A percentile compares a stretch with the other conserved stretches of the same genome.
These are phyloP conservation scores for Muschampia plurimacula DNA, from an alignment of 2,888 invertebrate genomes.

Conservation along the genomic window DNA sequence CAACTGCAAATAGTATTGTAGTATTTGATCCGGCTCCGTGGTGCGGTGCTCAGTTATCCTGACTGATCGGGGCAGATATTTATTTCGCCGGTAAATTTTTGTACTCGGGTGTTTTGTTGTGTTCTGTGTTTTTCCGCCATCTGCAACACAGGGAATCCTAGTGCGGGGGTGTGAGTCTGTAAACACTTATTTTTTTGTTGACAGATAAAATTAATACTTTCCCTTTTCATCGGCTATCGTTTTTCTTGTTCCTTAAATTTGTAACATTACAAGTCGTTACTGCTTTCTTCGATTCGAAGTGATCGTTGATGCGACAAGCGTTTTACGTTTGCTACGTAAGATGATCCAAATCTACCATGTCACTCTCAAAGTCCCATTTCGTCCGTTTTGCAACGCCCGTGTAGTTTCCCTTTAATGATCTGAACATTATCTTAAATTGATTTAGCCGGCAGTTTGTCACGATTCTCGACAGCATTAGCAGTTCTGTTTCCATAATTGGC, in stretches of 20 bases:
- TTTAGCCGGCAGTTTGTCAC: constrained; percentile 34
- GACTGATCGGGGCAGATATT: too few relatives aligned
- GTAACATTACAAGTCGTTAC: neutral
- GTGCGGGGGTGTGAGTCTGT: too few relatives aligned
- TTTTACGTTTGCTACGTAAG: constrained; percentile 55
- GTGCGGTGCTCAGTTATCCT: too few relatives aligned
- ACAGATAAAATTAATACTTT: neutral
- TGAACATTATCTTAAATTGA: constrained; percentile 40
- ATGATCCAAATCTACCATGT: constrained; percentile 50
- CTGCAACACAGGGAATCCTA: too few relatives aligned
- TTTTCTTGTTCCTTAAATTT: neutral
- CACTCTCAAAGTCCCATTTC: constrained; percentile 52
- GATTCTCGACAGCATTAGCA: constrained; percentile 28
- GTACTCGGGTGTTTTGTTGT: too few relatives aligned
- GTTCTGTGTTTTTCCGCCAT: too few relatives aligned
- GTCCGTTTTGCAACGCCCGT: constrained; percentile 51
- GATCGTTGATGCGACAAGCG: constrained; percentile 22
- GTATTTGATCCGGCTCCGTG: too few relatives aligned
- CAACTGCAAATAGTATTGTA: too few relatives aligned
- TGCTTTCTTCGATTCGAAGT: neutral
- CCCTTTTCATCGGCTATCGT: neutral
- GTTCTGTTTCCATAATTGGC: constrained; percentile 31
- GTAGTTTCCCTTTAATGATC: constrained; percentile 47
- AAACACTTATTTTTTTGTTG: too few relatives aligned
- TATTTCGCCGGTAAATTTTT: too few relatives aligned